A percentile compares a stretch with the other conserved stretches of the same genome.
Evolutionary conservation across 2,797 vertebrate genomes (phyloP).

Genomic region (Craterocephalus amniculus): DNA sequence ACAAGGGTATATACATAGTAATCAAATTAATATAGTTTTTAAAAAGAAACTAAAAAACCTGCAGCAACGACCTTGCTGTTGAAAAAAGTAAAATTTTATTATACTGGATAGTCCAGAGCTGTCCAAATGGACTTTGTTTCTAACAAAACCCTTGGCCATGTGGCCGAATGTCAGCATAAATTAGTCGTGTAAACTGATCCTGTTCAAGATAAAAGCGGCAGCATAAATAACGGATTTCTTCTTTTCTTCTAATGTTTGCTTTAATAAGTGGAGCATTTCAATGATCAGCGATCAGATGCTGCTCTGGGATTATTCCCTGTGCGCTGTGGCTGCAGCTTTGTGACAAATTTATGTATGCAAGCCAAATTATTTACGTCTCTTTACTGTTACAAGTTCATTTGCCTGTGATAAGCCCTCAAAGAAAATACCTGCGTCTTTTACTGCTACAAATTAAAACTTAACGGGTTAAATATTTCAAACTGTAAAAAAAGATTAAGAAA

Average conservation of each 20-base stretch:
- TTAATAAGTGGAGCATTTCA: constrained; percentile 48
- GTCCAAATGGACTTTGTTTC: background rate
- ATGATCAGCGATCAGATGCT: constrained; percentile 45
- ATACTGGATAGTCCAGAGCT: background rate
- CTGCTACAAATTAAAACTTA: constrained; percentile 12
- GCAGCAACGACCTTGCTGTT: background rate
- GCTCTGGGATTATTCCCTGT: constrained; percentile 52
- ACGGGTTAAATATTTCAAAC: constrained; percentile 7
- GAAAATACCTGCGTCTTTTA: constrained; percentile 33
- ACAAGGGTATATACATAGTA: background rate
- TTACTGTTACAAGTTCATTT: constrained; percentile 40
- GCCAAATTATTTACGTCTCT: background rate
- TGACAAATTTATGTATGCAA: too few relatives aligned
- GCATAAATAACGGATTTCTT: background rate
- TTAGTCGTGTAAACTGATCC: background rate
- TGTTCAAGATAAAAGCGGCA: constrained; percentile 27
- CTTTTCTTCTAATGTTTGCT: constrained; percentile 44
- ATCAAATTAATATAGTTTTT: too few relatives aligned
- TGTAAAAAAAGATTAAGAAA: background rate
- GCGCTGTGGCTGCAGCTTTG: constrained; percentile 49
- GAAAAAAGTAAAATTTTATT: constrained; percentile 3
- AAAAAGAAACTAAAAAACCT: background rate
- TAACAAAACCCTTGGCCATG: background rate
- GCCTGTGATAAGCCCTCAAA: constrained; percentile 29
- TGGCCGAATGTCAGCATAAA: background rate